Conservation (phyloP, 1,140 invertebrate genomes). For the Bombus waltoni region DNA sequence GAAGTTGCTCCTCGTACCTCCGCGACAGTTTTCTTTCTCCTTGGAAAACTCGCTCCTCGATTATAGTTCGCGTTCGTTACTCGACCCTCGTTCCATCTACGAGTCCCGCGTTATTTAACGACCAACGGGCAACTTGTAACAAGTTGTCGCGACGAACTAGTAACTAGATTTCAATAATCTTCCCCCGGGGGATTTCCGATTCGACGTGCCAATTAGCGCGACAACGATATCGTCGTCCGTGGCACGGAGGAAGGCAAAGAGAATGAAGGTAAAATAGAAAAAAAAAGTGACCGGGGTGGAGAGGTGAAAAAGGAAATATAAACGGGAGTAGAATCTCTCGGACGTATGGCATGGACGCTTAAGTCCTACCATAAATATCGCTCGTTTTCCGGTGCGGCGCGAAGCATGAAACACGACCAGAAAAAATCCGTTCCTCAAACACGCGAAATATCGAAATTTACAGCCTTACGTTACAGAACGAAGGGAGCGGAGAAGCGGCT, state of each 20-base stretch:
- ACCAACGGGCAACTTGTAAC: constrained; percentile 12
- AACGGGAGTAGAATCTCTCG: not conserved
- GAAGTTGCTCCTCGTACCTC: too few relatives aligned
- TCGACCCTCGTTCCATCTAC: not conserved
- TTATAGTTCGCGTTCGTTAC: not conserved
- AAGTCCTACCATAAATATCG: constrained; percentile 70
- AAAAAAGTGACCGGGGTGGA: not conserved
- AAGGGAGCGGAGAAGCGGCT: constrained; percentile 70
- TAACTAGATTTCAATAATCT: constrained; percentile 31
- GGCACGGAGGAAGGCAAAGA: too few relatives aligned
- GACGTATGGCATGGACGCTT: constrained; percentile 45
- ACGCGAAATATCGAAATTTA: constrained; percentile 77
- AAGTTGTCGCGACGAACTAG: constrained; percentile 24
- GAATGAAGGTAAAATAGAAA: too few relatives aligned
- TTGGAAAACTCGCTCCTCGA: not conserved
- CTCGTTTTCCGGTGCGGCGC: constrained; percentile 71
- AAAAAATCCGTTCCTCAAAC: constrained; percentile 81
- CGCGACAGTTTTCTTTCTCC: not conserved
- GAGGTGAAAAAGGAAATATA: not conserved
- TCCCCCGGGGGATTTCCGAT: not conserved
- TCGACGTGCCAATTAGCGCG: constrained; percentile 16
- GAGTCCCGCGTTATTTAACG: constrained; percentile 18
- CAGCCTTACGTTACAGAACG: constrained; percentile 78
- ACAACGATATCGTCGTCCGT: not conserved
- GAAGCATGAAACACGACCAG: constrained; percentile 73